A percentile compares a stretch with the other conserved stretches of the same genome.
Evolutionary conservation across 2,113 vertebrate genomes (phyloP).

Genomic region (Trematocara zebra): DNA sequence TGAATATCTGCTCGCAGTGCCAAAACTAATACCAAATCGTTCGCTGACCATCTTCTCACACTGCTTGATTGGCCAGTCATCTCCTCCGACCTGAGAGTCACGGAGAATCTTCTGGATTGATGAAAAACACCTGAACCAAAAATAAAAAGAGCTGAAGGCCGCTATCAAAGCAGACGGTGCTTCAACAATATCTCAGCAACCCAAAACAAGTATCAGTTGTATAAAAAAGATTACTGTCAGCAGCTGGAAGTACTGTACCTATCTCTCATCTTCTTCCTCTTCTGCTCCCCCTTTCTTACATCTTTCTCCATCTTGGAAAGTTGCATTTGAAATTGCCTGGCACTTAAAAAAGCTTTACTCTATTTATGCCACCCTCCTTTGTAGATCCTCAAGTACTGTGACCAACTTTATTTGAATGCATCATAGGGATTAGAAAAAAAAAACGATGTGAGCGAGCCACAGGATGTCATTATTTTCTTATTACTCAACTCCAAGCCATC

Average conservation of each 20-base stretch:
- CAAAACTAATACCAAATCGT: background rate
- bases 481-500: background rate
- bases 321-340: background rate
- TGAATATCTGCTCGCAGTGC: background rate
- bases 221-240: background rate
- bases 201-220: background rate
- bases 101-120: accelerated
- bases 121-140: background rate
- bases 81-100: background rate
- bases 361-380: background rate
- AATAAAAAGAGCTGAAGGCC: background rate
- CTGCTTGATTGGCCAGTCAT: background rate
- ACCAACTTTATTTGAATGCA: background rate
- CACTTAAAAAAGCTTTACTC: background rate
- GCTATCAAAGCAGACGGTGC: background rate
- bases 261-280: background rate
- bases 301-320: background rate
- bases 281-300: background rate
- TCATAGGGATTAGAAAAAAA: background rate
- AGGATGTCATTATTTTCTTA: background rate
- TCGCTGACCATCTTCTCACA: background rate
- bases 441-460: background rate
- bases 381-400: background rate
- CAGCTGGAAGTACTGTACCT: background rate
- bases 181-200: background rate